These are phyloP conservation scores for Hippocampus comes DNA, from an alignment of 2,113 vertebrate genomes.

Conservation along the genomic window DNA sequence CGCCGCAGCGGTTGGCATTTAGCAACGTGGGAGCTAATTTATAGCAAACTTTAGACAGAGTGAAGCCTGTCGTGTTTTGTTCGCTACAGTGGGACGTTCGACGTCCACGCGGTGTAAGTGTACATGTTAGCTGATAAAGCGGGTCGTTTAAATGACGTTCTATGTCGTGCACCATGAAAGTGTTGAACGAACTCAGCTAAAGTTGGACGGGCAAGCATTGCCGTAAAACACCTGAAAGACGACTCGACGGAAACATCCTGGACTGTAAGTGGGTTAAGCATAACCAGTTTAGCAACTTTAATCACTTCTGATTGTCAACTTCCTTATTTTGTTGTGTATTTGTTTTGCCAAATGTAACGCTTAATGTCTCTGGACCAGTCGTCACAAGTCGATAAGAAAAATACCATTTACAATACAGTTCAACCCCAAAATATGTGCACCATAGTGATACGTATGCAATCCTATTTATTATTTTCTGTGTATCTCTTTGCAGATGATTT, in stretches of 20 bases:
- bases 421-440: not conserved
- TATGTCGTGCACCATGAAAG: not conserved
- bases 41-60: not conserved
- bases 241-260: not conserved
- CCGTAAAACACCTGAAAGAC: not conserved
- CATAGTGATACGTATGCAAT: not conserved
- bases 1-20: not conserved
- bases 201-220: not conserved
- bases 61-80: not conserved
- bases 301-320: not conserved
- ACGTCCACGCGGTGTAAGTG: not conserved
- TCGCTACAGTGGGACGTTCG: no score
- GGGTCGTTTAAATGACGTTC: not conserved
- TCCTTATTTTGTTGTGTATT: not conserved
- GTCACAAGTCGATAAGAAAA: no score
- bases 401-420: not conserved
- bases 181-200: no score
- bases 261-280: not conserved
- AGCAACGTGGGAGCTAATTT: slow-evolving; percentile 6
- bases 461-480: not conserved
- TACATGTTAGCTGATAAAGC: not conserved
- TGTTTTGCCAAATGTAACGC: not conserved
- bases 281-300: not conserved
- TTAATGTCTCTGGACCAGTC: not conserved
- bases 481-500: not conserved